Evolutionary conservation across 2,888 invertebrate species (phyloP), one percentile per base, ranked within the genome.

Genomic region (Liodrosophila aerea): DNA sequence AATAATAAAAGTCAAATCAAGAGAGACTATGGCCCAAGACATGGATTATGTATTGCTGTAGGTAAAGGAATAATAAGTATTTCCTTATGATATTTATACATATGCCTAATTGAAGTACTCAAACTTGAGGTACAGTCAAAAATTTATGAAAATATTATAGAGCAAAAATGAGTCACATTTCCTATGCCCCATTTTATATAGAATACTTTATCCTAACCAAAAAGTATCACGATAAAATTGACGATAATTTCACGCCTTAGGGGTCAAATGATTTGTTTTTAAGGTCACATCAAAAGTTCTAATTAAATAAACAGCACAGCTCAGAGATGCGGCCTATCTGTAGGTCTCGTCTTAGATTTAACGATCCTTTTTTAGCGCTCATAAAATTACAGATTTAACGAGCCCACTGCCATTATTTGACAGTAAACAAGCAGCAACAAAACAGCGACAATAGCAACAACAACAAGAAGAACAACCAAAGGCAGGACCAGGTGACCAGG

Each of bases 331-430:
- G 27, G 12, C 37, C 37, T 22, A 22, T 22, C 22, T 27, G 47
- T 31, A 34, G 43, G 59, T 49, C 44, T 46, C 60, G 64, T 73
- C 67, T 56, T 73, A 65, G 69, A 70, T 76, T 87, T 87, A 78
- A 87, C 75, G 87, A 80, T 64, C 52, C 69, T 53, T 74, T 65
- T 70, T 82, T 73, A 83, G 69, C 53, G 68, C 58, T 68, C 81
- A 81, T 87, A 83, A 87, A 87, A 75, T 83, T 59, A 63, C 53
- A 46, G 41, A 76, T 69, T 87, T 87, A 76, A 87, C 76, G 87
- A 84, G 39, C 63, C 47, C 7, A 29, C 52, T 46, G 69, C 76
- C 75, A 87, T 87, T 86, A 78, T 75, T 81, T 75, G 77, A 75
- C 75, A 70, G 63, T 82, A 85, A 86, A 86, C 76, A 85, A 61